phyloP scores from a whole-genome alignment of 2,113 vertebrate genomes.

The Actinemys pallida region DNA sequence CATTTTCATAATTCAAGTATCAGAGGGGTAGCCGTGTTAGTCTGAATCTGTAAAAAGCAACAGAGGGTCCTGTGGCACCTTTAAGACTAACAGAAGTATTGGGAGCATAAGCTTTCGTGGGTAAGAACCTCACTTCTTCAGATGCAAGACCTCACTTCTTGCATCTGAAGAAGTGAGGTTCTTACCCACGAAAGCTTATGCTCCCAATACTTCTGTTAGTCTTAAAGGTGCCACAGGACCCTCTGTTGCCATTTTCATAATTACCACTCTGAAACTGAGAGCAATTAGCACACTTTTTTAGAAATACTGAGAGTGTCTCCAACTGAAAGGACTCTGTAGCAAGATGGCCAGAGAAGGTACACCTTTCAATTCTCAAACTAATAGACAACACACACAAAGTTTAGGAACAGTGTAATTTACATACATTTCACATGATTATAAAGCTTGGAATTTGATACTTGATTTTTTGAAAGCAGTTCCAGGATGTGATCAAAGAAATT shows the following conservation, averaged over 20 bases:
- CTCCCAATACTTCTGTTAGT: no score
- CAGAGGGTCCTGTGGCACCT: no score
- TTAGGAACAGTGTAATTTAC: fast-evolving
- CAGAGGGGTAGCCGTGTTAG: no score
- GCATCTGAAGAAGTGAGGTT: no score
- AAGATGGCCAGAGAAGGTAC: background rate
- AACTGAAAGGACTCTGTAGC: background rate
- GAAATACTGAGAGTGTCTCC: background rate
- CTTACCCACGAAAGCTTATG: no score
- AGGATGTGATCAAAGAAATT: background rate
- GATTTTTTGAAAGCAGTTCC: background rate
- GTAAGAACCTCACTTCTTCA: no score
- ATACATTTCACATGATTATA: background rate
- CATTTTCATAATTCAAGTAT: background rate
- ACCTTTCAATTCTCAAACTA: background rate
- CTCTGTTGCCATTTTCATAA: background rate
- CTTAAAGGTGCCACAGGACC: no score
- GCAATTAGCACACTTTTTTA: background rate
- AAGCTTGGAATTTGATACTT: background rate
- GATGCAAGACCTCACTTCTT: no score
- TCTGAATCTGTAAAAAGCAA: no score
- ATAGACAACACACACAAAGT: fast-evolving
- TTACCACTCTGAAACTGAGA: background rate
- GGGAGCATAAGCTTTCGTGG: no score
- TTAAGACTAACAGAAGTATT: no score